Conservation (phyloP, 1,140 invertebrate species). For the Drosophila fuyamai region DNA sequence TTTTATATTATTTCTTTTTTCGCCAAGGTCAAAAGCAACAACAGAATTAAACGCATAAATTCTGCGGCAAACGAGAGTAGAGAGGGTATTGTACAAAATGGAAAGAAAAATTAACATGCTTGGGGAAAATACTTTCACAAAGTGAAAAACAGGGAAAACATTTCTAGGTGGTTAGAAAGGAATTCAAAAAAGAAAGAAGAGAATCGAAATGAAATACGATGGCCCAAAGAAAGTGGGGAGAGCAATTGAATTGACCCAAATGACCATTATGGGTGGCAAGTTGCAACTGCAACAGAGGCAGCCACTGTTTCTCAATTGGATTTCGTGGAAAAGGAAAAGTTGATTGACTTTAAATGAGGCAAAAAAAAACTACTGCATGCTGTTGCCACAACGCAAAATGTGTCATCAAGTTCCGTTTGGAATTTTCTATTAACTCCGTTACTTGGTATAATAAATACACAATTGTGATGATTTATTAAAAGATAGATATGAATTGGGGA, state of each 20-base stretch:
- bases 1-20: slow-evolving; percentile 23
- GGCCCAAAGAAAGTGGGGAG: slow-evolving; percentile 66
- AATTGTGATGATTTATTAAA: not conserved
- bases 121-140: slow-evolving; percentile 69
- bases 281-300: slow-evolving; percentile 18
- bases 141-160: slow-evolving; percentile 30
- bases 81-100: slow-evolving; percentile 3
- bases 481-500: not conserved
- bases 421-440: slow-evolving; percentile 16
- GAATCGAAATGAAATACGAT: slow-evolving; percentile 46
- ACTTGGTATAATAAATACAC: slow-evolving; percentile 3
- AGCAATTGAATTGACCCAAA: slow-evolving; percentile 81
- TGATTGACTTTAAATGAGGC: slow-evolving; percentile 75
- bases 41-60: slow-evolving; percentile 41
- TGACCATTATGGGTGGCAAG: slow-evolving; percentile 67
- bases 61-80: slow-evolving; percentile 39
- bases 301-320: slow-evolving; percentile 48
- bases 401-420: slow-evolving; percentile 66
- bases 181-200: slow-evolving; percentile 30
- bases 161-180: slow-evolving; percentile 58
- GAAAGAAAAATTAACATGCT: slow-evolving; percentile 18
- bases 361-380: slow-evolving; percentile 51
- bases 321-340: slow-evolving; percentile 78
- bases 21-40: slow-evolving; percentile 66
- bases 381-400: slow-evolving; percentile 29